Conservation (phyloP, 2,888 invertebrate species). For the Lymantria monacha region DNA sequence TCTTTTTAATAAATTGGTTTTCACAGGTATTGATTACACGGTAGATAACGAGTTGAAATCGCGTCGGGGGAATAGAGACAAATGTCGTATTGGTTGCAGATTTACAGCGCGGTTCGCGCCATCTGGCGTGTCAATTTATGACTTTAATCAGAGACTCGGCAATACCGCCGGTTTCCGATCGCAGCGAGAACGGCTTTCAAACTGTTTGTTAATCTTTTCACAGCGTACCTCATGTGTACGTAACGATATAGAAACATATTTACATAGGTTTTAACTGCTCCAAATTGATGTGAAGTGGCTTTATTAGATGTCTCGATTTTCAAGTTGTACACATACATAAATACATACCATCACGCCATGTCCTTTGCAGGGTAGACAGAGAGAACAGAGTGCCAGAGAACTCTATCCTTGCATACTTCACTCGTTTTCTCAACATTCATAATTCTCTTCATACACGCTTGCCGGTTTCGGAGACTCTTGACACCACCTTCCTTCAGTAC, state of each 20-base stretch:
- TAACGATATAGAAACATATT: not conserved
- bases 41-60: conserved; percentile 54
- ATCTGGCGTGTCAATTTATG: conserved; percentile 77
- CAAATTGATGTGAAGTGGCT: conserved; percentile 19
- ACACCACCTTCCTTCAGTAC: too few relatives aligned
- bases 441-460: too few relatives aligned
- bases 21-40: conserved; percentile 35
- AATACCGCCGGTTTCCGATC: conserved; percentile 34
- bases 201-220: conserved; percentile 29
- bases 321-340: too few relatives aligned
- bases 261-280: conserved; percentile 27
- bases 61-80: conserved; percentile 68
- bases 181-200: conserved; percentile 24
- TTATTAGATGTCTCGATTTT: too few relatives aligned
- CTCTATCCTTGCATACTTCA: too few relatives aligned
- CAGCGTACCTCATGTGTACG: not conserved
- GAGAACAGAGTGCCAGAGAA: too few relatives aligned
- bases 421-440: too few relatives aligned
- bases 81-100: conserved; percentile 75
- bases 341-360: too few relatives aligned
- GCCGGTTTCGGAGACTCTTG: too few relatives aligned
- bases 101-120: conserved; percentile 71
- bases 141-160: conserved; percentile 68
- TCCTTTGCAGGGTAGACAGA: too few relatives aligned
- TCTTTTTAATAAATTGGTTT: not conserved